phyloP scores from a whole-genome alignment of 2,888 invertebrate species.

The Cancer borealis region DNA sequence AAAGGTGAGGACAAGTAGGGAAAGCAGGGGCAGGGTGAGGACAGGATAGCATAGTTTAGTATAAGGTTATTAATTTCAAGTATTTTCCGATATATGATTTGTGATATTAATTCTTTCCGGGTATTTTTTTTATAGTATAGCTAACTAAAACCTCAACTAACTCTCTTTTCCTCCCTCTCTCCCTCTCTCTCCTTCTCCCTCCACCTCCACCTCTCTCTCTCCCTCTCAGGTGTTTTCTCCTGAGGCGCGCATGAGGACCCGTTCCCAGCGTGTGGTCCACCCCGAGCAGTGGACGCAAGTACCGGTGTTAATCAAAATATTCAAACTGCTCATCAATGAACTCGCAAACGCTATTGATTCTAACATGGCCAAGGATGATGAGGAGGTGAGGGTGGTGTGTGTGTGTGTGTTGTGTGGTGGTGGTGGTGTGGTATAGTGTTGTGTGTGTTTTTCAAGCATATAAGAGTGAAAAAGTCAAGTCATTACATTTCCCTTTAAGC shows the following conservation, averaged over 20 bases:
- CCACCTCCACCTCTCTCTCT: background rate
- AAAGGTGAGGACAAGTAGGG: background rate
- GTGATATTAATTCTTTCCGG: too few species aligned
- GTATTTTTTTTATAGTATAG: too few species aligned
- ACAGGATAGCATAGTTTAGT: too few species aligned
- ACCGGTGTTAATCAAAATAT: slow-evolving; percentile 86
- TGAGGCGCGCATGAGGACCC: slow-evolving; percentile 78
- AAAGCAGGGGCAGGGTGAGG: background rate
- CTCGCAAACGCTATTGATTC: slow-evolving; percentile 83
- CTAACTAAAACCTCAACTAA: too few species aligned
- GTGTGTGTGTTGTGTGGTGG: background rate
- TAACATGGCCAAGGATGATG: slow-evolving; percentile 80
- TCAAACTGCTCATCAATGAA: slow-evolving; percentile 86
- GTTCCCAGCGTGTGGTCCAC: slow-evolving; percentile 80
- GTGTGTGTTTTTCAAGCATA: background rate
- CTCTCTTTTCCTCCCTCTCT: background rate
- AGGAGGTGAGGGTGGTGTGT: slow-evolving; percentile 56
- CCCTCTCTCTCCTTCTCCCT: background rate
- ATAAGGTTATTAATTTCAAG: too few species aligned
- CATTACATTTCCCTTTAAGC: too few species aligned
- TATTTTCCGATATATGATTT: too few species aligned
- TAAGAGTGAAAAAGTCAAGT: background rate
- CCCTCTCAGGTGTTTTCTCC: slow-evolving; percentile 68
- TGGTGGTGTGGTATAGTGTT: background rate
- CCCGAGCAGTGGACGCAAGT: slow-evolving; percentile 84